phyloP scores from a whole-genome alignment of 1,140 invertebrate genomes.

The Mactra quadrangularis region DNA sequence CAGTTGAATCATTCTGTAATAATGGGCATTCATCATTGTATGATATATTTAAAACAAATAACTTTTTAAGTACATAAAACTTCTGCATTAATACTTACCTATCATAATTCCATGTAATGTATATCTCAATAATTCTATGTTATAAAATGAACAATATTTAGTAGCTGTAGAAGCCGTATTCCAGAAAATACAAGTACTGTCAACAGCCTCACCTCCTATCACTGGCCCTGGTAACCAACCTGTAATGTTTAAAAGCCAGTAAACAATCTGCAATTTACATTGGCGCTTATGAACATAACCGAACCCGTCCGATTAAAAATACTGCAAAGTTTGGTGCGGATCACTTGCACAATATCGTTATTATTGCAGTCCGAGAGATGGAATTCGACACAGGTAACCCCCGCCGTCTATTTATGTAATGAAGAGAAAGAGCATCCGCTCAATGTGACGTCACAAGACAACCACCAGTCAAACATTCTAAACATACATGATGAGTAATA shows the following conservation, averaged over 20 bases:
- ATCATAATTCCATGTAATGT: constrained; percentile 37
- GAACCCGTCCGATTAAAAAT: not conserved
- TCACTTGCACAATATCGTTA: not conserved
- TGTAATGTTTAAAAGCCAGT: not conserved
- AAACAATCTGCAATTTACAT: not conserved
- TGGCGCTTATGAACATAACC: not conserved
- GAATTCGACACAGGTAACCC: not conserved
- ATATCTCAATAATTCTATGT: constrained; percentile 1
- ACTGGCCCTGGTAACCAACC: constrained; percentile 53
- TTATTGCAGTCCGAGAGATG: not conserved
- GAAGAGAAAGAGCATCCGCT: not conserved
- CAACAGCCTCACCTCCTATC: constrained; percentile 41
- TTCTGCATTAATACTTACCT: constrained; percentile 10
- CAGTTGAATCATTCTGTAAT: too few relatives aligned
- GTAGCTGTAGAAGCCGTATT: constrained; percentile 3
- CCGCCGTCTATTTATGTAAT: not conserved
- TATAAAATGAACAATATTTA: constrained; percentile 34
- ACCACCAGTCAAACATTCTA: too few relatives aligned
- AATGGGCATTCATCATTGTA: too few relatives aligned
- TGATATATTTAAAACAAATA: too few relatives aligned
- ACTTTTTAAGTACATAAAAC: not conserved
- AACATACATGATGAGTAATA: too few relatives aligned
- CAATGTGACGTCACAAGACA: too few relatives aligned
- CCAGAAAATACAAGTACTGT: constrained; percentile 54
- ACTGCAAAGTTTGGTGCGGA: not conserved